These are phyloP conservation scores for Poecilia wingei DNA, from an alignment of 2,797 vertebrate species.

Conservation along the genomic window DNA sequence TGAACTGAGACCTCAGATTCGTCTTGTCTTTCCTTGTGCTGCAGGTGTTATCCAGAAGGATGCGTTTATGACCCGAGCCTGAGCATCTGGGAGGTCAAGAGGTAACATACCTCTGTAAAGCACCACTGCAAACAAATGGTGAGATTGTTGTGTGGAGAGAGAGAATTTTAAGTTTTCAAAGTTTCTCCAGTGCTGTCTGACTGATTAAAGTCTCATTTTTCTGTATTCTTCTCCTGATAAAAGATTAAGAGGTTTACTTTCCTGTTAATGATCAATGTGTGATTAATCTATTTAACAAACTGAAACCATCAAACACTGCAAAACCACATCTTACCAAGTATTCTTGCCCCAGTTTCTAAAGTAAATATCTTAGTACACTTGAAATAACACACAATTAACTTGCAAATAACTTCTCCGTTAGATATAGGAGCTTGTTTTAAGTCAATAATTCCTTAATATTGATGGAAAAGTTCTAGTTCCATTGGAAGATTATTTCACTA, in stretches of 20 bases:
- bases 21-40: conserved; percentile 38
- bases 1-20: not conserved
- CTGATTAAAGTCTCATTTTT: not conserved
- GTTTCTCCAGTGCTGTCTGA: conserved; percentile 8
- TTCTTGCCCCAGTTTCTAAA: no score
- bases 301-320: not conserved
- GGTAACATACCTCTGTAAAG: conserved; percentile 77
- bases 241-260: not conserved
- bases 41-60: conserved; percentile 65
- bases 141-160: conserved; percentile 33
- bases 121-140: conserved; percentile 80
- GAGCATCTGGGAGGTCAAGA: conserved; percentile 64
- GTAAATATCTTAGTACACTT: no score
- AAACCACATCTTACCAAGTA: no score
- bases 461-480: no score
- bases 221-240: not conserved
- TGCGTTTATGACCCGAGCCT: conserved; percentile 46
- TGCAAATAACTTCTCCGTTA: no score
- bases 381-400: no score
- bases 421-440: no score
- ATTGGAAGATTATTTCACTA: no score
- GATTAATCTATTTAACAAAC: not conserved
- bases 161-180: not conserved
- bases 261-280: not conserved
- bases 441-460: no score